Evolutionary conservation across 2,113 vertebrate genomes (phyloP).

Genomic region (Taurulus bubalis): DNA sequence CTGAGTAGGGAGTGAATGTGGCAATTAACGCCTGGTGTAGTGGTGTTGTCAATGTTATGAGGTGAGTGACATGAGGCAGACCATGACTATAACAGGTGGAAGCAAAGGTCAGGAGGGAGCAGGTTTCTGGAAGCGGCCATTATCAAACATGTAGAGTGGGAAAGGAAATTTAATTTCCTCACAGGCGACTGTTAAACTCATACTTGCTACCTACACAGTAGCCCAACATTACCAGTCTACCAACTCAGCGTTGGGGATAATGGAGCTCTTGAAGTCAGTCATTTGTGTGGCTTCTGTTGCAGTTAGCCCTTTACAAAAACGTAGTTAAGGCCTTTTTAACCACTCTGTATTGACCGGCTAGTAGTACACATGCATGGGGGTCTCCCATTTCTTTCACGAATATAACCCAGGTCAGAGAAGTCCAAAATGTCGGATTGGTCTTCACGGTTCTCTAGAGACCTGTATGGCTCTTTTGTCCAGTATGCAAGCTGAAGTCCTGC

Average conservation of each 20-base stretch:
- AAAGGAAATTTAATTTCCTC: slow-evolving; percentile 77
- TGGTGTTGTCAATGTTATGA: slow-evolving; percentile 81
- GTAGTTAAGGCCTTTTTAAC: neutral
- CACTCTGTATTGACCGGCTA: neutral
- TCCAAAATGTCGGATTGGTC: slow-evolving; percentile 44
- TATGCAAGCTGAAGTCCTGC: slow-evolving; percentile 55
- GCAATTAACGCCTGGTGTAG: slow-evolving; percentile 73
- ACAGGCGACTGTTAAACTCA: slow-evolving; percentile 52
- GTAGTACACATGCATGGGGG: slow-evolving; percentile 4
- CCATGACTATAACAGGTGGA: slow-evolving; percentile 78
- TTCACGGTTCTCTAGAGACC: slow-evolving; percentile 62
- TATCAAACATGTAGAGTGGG: slow-evolving; percentile 63
- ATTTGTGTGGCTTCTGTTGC: slow-evolving; percentile 1
- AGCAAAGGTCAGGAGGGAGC: slow-evolving; percentile 77
- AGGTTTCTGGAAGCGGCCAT: slow-evolving; percentile 76
- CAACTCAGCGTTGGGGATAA: neutral
- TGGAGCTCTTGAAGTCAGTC: neutral
- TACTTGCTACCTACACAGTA: slow-evolving; percentile 65
- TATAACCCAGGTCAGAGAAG: slow-evolving; percentile 21
- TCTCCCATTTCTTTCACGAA: slow-evolving; percentile 4
- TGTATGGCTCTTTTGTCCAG: slow-evolving; percentile 72
- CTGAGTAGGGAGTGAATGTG: slow-evolving; percentile 61
- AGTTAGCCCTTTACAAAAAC: neutral
- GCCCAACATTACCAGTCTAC: slow-evolving; percentile 38
- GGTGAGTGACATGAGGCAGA: slow-evolving; percentile 84